Percentiles rank a stretch among this genome's conserved stretches.
Conservation (phyloP, 2,113 vertebrate species). For the Erythrocercus mccallii region DNA sequence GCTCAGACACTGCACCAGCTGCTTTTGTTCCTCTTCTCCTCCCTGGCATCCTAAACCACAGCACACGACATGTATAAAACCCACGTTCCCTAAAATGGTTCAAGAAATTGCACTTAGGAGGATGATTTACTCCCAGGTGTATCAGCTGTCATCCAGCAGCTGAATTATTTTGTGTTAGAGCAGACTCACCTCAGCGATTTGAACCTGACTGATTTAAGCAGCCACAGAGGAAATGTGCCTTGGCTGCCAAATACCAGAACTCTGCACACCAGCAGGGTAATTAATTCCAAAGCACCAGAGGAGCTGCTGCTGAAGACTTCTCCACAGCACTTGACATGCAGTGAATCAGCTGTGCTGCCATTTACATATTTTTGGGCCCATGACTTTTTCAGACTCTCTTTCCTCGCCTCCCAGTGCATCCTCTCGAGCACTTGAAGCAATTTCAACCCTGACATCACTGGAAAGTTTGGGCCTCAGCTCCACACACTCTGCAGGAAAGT, state of each 20-base stretch:
- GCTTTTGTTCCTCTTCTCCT: conserved; percentile 39
- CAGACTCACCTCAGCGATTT: conserved; percentile 61
- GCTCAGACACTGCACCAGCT: conserved; percentile 64
- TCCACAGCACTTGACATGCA: conserved; percentile 23
- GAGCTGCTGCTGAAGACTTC: conserved; percentile 24
- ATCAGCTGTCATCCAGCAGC: conserved; percentile 14
- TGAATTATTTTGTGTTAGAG: conserved; percentile 47
- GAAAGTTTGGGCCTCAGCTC: conserved; percentile 53
- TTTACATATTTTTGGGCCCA: not conserved
- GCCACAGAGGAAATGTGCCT: conserved; percentile 66
- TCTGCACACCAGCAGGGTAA: conserved; percentile 61
- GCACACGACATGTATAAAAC: not conserved
- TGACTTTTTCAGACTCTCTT: conserved; percentile 32
- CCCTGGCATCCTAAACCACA: not conserved
- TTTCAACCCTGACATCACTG: conserved; percentile 64
- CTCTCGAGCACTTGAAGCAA: not conserved
- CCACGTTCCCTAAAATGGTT: conserved; percentile 50
- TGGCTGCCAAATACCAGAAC: conserved; percentile 49
- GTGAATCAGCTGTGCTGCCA: conserved; percentile 17
- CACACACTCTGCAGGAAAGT: not conserved
- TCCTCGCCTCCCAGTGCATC: not conserved
- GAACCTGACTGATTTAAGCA: not conserved
- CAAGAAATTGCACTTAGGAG: conserved; percentile 54
- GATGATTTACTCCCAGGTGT: conserved; percentile 14
- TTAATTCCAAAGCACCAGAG: conserved; percentile 39